phyloP scores from a whole-genome alignment of 2,113 vertebrate species.

The Naja naja region DNA sequence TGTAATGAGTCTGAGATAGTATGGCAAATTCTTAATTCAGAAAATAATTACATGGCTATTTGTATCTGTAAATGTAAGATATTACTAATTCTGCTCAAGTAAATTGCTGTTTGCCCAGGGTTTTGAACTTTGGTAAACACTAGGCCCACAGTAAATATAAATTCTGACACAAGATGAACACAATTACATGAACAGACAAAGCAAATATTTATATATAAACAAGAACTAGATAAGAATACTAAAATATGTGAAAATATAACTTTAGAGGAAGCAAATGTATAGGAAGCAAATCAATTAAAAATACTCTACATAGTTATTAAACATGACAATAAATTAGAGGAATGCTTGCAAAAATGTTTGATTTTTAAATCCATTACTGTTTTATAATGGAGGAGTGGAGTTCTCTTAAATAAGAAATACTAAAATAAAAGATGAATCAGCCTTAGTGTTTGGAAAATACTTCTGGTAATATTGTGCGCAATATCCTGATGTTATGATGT shows the following conservation, averaged over 20 bases:
- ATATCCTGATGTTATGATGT: background rate
- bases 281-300: slow-evolving; percentile 31
- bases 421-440: background rate
- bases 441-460: background rate
- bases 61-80: slow-evolving; percentile 53
- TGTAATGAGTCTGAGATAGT: slow-evolving; percentile 64
- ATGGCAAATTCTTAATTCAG: slow-evolving; percentile 62
- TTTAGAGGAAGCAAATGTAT: background rate
- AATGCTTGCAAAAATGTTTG: background rate
- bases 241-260: background rate
- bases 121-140: slow-evolving; percentile 62
- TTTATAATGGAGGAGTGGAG: background rate
- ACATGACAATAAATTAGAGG: background rate
- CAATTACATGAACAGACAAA: slow-evolving; percentile 20
- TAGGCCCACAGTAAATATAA: slow-evolving; percentile 38
- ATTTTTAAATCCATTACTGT: background rate
- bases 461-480: background rate
- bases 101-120: slow-evolving; percentile 61
- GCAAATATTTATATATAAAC: slow-evolving; percentile 56
- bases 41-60: slow-evolving; percentile 67
- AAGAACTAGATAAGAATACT: slow-evolving; percentile 16
- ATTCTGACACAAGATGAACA: slow-evolving; percentile 34
- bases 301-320: background rate
- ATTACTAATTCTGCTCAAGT: slow-evolving; percentile 61
- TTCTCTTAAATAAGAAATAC: background rate